Evolutionary conservation across 2,797 vertebrate species (phyloP), one percentile per base, ranked within the genome.

Genomic region (Myotis vivesi): DNA sequence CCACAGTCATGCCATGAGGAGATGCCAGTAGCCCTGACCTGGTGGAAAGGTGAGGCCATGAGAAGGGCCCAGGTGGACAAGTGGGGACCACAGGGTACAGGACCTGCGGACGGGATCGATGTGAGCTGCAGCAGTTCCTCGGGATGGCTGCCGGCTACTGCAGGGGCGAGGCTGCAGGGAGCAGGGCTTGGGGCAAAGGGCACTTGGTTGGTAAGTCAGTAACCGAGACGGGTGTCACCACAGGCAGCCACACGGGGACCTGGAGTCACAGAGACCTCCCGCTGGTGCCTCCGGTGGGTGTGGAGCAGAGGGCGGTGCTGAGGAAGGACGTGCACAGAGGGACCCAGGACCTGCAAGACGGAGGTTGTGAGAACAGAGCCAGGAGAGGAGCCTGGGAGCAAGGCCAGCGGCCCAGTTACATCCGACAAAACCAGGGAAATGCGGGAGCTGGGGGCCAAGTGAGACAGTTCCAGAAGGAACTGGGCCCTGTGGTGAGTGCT

Each of bases 71-170:
- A 6, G 11, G 51, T 57, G 36, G 36, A 23, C 0, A 9, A 8
- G 28, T 44, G 30, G 28, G 20, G 11, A 22, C 30, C 33, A n/a
- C 0, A 7, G 23, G 25, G 36, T 1, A 13, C 19, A 33, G 59
- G 19, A 4, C 46, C 30, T 46, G 36, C 1, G 9, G 64, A 30
- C 2, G n/a, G 53, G 62, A 25, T 1, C 2, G 44, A 33, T 3
- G 22, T 38, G 46, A 28, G 15, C 22, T 11, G 57, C 33, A 23
- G 49, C 23, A 17, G n/a, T 3, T 11, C 53, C 28, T 57, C 28
- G 0, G 38, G 12, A 9, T 0, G 6, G 82, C 33, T 3, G n/a
- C 55, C 3, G 12, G 36, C n/a, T 16, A 4, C n/a, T 28, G 44
- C 23, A 53, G 10, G 20, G 72, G 5, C 5, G 38, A 12, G 30